Conservation (phyloP, 2,797 vertebrate genomes). For the Limnodromus scolopaceus region DNA sequence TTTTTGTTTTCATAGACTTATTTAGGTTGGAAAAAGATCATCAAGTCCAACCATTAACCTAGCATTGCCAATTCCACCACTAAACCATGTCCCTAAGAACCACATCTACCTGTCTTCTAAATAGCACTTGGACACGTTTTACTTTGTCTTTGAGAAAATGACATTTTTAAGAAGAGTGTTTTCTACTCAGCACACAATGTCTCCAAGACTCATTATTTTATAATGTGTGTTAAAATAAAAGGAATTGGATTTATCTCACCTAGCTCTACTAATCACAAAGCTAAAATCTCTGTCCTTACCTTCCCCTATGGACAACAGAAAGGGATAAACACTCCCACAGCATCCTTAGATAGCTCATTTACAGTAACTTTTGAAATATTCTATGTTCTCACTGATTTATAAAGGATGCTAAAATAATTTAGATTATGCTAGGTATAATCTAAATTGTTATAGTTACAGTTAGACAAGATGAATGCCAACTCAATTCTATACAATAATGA, state of each 20-base stretch:
- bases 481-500: background rate
- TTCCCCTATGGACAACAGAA: background rate
- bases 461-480: background rate
- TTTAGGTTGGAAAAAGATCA: background rate
- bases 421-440: background rate
- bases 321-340: background rate
- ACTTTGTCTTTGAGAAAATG: background rate
- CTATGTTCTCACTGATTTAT: background rate
- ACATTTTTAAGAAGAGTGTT: background rate
- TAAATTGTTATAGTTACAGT: background rate
- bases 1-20: background rate
- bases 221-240: background rate
- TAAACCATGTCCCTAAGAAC: background rate
- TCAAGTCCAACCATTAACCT: background rate
- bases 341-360: background rate
- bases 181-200: background rate
- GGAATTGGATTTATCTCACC: background rate
- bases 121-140: background rate
- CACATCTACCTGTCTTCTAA: background rate
- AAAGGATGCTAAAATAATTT: background rate
- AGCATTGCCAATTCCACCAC: background rate
- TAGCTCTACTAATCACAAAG: background rate
- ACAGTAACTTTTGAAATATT: background rate
- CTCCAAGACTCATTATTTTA: background rate
- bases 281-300: background rate